Conservation (phyloP, 2,113 vertebrate genomes). For the Eidolon helvum region DNA sequence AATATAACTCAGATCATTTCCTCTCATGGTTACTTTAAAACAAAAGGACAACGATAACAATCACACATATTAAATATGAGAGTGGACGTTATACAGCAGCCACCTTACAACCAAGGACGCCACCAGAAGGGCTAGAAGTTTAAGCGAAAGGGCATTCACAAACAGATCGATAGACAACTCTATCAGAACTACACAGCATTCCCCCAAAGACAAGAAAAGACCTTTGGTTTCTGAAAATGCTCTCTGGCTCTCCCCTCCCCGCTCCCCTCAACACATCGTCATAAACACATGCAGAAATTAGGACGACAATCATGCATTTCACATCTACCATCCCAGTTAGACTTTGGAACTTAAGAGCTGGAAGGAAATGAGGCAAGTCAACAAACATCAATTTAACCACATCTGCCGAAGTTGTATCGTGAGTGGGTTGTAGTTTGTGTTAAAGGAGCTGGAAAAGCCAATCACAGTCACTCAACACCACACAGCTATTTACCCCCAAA, state of each 20-base stretch:
- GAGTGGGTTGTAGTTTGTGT: conserved; percentile 86
- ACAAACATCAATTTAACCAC: conserved; percentile 84
- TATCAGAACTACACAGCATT: conserved; percentile 79
- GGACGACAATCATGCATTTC: conserved; percentile 86
- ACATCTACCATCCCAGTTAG: conserved; percentile 85
- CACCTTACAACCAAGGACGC: conserved; percentile 77
- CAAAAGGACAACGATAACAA: conserved; percentile 82
- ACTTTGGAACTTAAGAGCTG: conserved; percentile 78
- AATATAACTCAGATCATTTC: conserved; percentile 73
- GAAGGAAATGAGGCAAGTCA: conserved; percentile 83
- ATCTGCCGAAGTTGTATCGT: conserved; percentile 86
- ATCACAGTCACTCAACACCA: conserved; percentile 93
- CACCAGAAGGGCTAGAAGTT: conserved; percentile 64
- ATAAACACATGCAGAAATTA: conserved; percentile 89
- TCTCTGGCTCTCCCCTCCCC: conserved; percentile 63
- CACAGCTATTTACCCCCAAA: conserved; percentile 94
- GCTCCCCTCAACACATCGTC: conserved; percentile 78
- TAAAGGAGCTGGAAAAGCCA: conserved; percentile 88
- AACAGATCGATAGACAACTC: conserved; percentile 70
- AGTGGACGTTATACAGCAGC: conserved; percentile 84
- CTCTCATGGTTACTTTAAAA: conserved; percentile 75
- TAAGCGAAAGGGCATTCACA: conserved; percentile 77
- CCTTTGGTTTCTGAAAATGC: conserved; percentile 80
- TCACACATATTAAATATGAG: conserved; percentile 82
- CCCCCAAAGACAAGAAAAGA: conserved; percentile 76